Conservation (phyloP, 1,140 invertebrate species). For the Heliconius hewitsoni region DNA sequence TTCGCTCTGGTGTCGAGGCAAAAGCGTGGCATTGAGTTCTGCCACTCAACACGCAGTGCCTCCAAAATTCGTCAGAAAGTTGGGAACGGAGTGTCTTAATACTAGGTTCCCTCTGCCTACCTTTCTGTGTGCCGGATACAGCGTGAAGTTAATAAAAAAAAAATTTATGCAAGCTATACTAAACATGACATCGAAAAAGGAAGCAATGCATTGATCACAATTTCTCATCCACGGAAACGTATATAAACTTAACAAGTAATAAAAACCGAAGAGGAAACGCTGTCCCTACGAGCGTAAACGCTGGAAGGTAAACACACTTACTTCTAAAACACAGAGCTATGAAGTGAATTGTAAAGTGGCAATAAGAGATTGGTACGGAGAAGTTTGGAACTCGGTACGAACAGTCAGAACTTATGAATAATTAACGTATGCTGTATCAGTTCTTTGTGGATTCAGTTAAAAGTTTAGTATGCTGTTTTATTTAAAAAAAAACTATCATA, state of each 20-base stretch:
- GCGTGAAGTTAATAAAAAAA: no score
- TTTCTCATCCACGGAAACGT: constrained; percentile 32
- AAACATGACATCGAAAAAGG: constrained; percentile 9
- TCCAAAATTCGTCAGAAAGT: no score
- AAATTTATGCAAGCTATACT: no score
- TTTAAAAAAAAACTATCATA: no score
- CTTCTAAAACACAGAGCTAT: background rate
- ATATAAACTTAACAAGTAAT: constrained; percentile 33
- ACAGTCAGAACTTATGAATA: background rate
- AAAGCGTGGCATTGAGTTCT: no score
- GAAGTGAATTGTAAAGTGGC: constrained; percentile 17
- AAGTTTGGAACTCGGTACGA: background rate
- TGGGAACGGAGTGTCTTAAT: no score
- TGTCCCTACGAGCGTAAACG: constrained; percentile 26
- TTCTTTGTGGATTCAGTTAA: background rate
- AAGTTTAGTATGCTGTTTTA: background rate
- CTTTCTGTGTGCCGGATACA: no score
- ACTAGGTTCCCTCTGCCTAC: no score
- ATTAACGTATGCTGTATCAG: background rate
- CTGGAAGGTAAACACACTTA: constrained; percentile 10
- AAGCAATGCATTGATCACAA: constrained; percentile 31
- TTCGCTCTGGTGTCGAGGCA: no score
- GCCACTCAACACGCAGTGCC: no score
- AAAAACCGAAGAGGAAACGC: constrained; percentile 22
- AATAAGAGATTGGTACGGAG: background rate